Base-by-base conservation (phyloP, 2,797 vertebrate genomes). In the Sebastes hubbsi region DNA sequence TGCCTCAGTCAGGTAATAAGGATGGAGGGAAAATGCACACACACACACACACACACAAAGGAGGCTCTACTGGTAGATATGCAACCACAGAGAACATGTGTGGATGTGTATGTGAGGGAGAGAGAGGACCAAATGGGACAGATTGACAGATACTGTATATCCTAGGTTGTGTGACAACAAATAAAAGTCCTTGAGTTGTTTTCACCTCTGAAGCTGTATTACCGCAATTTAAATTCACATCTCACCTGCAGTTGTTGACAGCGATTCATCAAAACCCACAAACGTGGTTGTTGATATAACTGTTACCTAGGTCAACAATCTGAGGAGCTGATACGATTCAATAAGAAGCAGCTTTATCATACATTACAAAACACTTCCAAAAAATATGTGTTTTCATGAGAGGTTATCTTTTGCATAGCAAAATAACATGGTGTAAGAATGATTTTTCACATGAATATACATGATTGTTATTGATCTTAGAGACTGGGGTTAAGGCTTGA, bases 1-100 rank as follows among this genome's bases (percentile, higher is more conserved):
- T 69, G 76, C 83, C 88, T 91, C 85, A 79, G 82, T 90, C 80
- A 82, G 89, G 89, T 89, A 88, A 90, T 87, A 55, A 72, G 88
- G 81, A 78, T 62, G 20, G 84, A 80, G 83, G 65, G 22, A 13
- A 72, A 69, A 71, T 2, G 14, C 36, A 25, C 25, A 25, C 25
- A 16, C 52, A 66, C 30, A 36, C 24, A 24, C 10, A 34, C 9
- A 58, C 9, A 58, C 68, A 79, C 77, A 81, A 25, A 27, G 61
- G 25, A 77, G 38, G 30, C 67, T 65, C 30, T 22, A 32, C 55
- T 27, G 56, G 27, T 76, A 79, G 38, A 83, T 80, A 52, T 76
- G 64, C 83, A 77, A 70, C 61, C n/a, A n/a, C 5, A 56, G 66
- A 55, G 55, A 78, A 72, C 56, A 4, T 72, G 32, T 16, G 11